A percentile compares a stretch with the other conserved stretches of the same genome.
These are phyloP conservation scores for Alentia gelatinosa DNA, from an alignment of 2,888 invertebrate species.

Conservation along the genomic window DNA sequence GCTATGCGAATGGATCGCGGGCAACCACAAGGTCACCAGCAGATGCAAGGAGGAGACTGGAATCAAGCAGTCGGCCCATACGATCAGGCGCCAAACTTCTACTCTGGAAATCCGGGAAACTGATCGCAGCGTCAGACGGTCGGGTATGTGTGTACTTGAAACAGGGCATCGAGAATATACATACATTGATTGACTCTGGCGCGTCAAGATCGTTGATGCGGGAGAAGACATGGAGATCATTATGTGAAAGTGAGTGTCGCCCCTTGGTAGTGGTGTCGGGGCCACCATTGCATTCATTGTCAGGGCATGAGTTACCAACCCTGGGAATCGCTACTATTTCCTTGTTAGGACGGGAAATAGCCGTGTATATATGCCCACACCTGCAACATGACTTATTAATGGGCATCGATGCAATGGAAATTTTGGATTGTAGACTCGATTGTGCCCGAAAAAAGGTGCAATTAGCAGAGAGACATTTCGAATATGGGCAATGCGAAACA, in stretches of 20 bases:
- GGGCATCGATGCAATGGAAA: not conserved
- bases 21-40: not conserved
- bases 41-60: not conserved
- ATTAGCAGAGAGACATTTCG: not conserved
- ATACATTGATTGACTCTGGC: not conserved
- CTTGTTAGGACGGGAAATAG: not conserved
- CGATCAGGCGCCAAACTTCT: too few species aligned
- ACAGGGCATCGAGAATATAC: not conserved
- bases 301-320: not conserved
- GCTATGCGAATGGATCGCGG: not conserved
- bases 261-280: not conserved
- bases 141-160: not conserved
- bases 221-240: not conserved
- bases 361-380: not conserved
- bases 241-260: too few species aligned
- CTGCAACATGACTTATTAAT: not conserved
- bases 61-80: not conserved
- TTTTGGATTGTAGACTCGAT: not conserved
- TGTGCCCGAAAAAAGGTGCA: not conserved
- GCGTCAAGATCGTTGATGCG: not conserved
- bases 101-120: too few species aligned
- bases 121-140: not conserved
- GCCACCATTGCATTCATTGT: not conserved
- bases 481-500: not conserved
- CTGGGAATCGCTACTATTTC: not conserved